Evolutionary conservation across 1,140 invertebrate genomes (phyloP), one percentile per base, ranked within the genome.

Genomic region (Bathynomus jamesi): DNA sequence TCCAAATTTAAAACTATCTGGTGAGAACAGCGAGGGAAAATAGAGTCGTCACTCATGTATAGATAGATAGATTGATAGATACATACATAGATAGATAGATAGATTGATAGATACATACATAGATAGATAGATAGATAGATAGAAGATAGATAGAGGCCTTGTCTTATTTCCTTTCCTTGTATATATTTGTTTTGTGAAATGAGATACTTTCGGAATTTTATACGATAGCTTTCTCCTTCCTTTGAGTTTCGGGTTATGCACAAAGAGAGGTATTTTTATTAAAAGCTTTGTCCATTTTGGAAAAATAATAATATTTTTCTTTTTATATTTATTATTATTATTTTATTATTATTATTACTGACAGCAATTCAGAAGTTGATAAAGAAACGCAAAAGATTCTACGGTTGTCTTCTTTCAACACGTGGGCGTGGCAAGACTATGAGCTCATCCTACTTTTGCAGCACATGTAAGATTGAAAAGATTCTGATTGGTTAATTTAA

Each of bases 351-450:
- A 53, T 53, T 53, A 53, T 53, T 53, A 13, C 46, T 53, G 46
- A 21, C 81, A 89, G 88, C 80, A 87, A 89, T 71, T 83, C 86
- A 11, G 84, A 87, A 32, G 84, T 91, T 10, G 85, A 85, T 7
- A 84, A 87, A 72, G 86, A 84, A 75, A 87, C 88, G 3, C 83
- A 85, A 25, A 83, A 86, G 69, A 85, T 85, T 81, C 82, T 93
- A 7, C 85, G 88, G 32, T 87, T 90, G 78, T 89, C 90, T 1
- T 87, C 89, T 7, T 93, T 93, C 82, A 90, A 94, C 82, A 91
- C 90, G 40, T 88, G 88, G 81, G 89, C 90, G 76, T 93, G 90
- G 90, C 87, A 91, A 76, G 91, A 93, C 80, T 88, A 91, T 64
- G 91, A 93, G 80, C 86, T 93, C 77, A 84, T 94, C n/a, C 82